Base-by-base conservation (phyloP, 2,797 vertebrate species). In the Diceros bicornis region DNA sequence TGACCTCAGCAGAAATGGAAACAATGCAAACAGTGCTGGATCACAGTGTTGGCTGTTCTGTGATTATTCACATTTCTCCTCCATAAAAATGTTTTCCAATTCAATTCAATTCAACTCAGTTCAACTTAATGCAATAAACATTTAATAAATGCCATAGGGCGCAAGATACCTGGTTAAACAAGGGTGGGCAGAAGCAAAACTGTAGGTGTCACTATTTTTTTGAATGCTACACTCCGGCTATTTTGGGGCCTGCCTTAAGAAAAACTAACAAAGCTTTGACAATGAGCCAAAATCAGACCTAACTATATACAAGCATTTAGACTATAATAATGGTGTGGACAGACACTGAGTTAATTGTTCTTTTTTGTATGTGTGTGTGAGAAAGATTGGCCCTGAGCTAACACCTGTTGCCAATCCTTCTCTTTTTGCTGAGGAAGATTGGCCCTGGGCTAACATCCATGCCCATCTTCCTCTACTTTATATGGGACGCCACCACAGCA, bases 1-100 rank as follows among this genome's bases (percentile, higher is more conserved):
- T 71, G 86, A 94, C 23, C 79, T 94, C 61, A 75, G 69, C 89
- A 88, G 89, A 93, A 88, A 75, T 13, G 32, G 81, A 78, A 79
- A 87, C 88, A 90, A 21, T 3, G 41, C 50, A 75, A 89, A 10
- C 2, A 10, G 69, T 72, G 81, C 37, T 10, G 7, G 52, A 13
- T 47, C 77, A 21, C 62, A 71, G 64, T 1, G 34, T 11, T 62
- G 81, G 69, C 89, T 78, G 10, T 21, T 55, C 50, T 37, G 20
- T 32, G 23, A 32, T 17, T 69, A 27, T 20, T 75, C 66, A 23
- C 4, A 7, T 25, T 62, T 77, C 11, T 77, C 50, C 17, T 91
- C 32, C 41, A 34, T 55, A n/a, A 88, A 88, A 71, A 29, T 55
- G 41, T 41, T 95, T 61, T 82, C 47, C 72, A 55, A n/a, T 83